Evolutionary conservation across 92 coral and sea anemone genomes (phyloP).

Genomic region (Bergia sp.): DNA sequence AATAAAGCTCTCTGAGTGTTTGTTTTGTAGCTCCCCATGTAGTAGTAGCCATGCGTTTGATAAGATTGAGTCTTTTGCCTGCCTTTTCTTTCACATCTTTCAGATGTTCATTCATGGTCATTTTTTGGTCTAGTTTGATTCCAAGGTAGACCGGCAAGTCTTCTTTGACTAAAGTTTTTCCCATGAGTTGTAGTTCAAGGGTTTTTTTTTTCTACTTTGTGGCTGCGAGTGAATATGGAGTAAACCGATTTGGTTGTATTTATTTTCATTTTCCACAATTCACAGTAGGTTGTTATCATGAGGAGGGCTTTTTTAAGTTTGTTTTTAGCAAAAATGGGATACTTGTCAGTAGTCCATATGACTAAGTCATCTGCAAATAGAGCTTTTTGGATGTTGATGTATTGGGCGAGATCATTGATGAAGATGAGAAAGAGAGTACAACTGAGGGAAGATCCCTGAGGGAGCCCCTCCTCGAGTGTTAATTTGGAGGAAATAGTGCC

Average conservation of each 20-base stretch:
- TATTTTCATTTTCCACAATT: not conserved
- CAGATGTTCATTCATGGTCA: conserved; percentile 10
- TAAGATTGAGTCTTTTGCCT: not conserved
- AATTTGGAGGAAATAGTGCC: no score
- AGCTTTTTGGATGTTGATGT: no score
- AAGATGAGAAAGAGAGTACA: no score
- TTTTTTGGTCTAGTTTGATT: conserved; percentile 3
- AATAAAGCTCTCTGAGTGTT: not conserved
- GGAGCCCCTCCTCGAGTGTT: no score
- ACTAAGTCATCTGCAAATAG: no score
- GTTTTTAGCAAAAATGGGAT: no score
- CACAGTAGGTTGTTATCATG: not conserved
- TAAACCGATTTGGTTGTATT: not conserved
- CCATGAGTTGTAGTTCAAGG: not conserved
- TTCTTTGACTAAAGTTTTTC: not conserved
- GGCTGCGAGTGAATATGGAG: not conserved
- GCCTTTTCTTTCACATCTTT: conserved; percentile 6
- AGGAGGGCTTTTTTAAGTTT: no score
- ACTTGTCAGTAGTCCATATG: no score
- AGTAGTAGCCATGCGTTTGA: conserved; percentile 1
- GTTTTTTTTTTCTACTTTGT: not conserved
- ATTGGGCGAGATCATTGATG: no score
- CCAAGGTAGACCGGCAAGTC: not conserved
- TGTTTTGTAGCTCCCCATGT: conserved; percentile 13
- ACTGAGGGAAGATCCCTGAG: no score